These are phyloP conservation scores for Drosophila mercatorum DNA, from an alignment of 2,888 invertebrate species.

Conservation along the genomic window DNA sequence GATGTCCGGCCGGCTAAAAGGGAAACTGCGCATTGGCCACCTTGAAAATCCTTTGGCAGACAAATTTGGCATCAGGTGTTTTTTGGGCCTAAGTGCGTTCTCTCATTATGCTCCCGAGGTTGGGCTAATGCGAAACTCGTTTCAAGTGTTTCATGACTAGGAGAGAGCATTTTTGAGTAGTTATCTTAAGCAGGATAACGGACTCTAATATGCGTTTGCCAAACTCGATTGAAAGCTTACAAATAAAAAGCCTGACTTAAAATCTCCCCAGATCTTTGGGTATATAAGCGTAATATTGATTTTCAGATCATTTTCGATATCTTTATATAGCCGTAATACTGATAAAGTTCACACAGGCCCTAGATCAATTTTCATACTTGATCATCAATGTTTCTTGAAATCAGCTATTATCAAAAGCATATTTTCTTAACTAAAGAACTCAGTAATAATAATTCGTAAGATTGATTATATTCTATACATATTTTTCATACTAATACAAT, in stretches of 20 bases:
- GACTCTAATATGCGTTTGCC: neutral
- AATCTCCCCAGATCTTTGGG: neutral
- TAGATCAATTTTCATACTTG: too few species aligned
- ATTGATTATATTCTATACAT: too few species aligned
- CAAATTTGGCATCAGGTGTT: constrained; percentile 64
- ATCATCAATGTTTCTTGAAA: too few species aligned
- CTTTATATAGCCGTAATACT: too few species aligned
- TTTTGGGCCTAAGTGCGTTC: constrained; percentile 56
- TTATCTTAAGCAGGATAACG: neutral
- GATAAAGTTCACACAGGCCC: too few species aligned
- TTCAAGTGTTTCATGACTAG: constrained; percentile 6
- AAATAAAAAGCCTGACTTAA: too few species aligned
- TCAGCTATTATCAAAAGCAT: too few species aligned
- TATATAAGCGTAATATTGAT: too few species aligned
- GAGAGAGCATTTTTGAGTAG: neutral
- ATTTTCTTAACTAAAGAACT: too few species aligned
- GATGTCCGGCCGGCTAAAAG: constrained; percentile 20
- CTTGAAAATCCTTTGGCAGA: constrained; percentile 59
- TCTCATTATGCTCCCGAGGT: constrained; percentile 45
- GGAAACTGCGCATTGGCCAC: constrained; percentile 26
- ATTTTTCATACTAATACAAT: too few species aligned
- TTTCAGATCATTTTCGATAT: too few species aligned
- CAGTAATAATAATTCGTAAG: too few species aligned
- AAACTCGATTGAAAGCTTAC: neutral
- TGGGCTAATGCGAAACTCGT: constrained; percentile 3